Evolutionary conservation across 2,888 invertebrate species (phyloP), one percentile per base, ranked within the genome.

Genomic region (Caenorhabditis sinica): DNA sequence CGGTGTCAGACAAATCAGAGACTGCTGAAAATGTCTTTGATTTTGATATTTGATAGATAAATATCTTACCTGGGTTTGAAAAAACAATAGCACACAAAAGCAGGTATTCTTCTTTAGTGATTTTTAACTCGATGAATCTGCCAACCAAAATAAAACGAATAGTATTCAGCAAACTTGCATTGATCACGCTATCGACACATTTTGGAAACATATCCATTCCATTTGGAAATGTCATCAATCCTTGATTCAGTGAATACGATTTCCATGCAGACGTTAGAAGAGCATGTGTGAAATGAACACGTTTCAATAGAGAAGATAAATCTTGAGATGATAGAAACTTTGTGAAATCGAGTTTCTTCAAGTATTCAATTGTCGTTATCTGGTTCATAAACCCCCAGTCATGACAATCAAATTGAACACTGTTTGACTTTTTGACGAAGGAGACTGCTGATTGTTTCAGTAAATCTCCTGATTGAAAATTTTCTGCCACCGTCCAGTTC

Each of bases 331-430:
- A 61, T 13, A 61, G 23, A 40, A 61, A 61, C 61, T 61, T 61
- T 0, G 61, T 23, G 23, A 61, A 61, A 20, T 61, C 61, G 1
- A 61, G 2, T 33, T 40, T 61, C 15, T 61, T 61, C 61, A 61
- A 40, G 40, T 23, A 61, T 23, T 61, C 61, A 3, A 61, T 40
- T 13, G 20, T 40, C 1, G 61, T 61, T 3, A 61, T n/a, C 9
- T 65, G 63, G 43, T 65, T 65, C 45, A 65, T 65, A 17, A 65
- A 65, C 8, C 63, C 63, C 63, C 63, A 65, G 25, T 65, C 63
- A 15, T 65, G 63, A 11, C 63, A 45, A n/a, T 65, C 28, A 17
- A 65, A 65, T 13, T 43, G 43, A 1, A 20, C 15, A 2, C 17
- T 17, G 23, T 0, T n/a, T 17, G 63, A 17, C 28, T 65, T 65